phyloP scores from a whole-genome alignment of 2,113 vertebrate genomes.

The Anhinga rufa region DNA sequence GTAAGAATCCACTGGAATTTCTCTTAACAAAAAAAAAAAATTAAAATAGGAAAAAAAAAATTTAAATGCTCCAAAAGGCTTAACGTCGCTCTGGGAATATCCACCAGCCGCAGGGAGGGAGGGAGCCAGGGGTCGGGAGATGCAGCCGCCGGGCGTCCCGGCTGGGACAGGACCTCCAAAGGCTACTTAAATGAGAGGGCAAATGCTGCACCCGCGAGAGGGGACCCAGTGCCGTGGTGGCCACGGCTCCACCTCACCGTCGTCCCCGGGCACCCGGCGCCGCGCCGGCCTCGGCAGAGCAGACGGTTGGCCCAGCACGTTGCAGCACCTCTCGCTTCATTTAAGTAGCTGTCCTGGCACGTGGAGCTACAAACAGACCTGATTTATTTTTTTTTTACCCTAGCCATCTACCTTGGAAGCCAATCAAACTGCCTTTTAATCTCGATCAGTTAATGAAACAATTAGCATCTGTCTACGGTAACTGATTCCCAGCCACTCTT shows the following conservation, averaged over 20 bases:
- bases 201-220: not conserved
- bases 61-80: not conserved
- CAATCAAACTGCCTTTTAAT: constrained; percentile 33
- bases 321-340: not conserved
- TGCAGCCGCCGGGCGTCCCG: not conserved
- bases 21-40: not conserved
- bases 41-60: not conserved
- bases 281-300: not conserved
- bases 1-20: not conserved
- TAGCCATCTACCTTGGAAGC: not conserved
- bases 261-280: not conserved
- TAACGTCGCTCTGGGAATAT: not conserved
- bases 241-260: too few relatives aligned
- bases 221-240: not conserved
- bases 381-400: not conserved
- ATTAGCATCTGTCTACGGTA: not conserved
- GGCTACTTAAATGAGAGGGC: not conserved
- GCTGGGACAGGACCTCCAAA: not conserved
- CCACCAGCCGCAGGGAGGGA: not conserved
- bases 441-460: not conserved
- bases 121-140: not conserved
- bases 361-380: not conserved
- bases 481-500: constrained; percentile 79
- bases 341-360: constrained; percentile 43
- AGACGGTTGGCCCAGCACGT: not conserved